Base-by-base conservation (phyloP, 2,113 vertebrate genomes). In the Laticauda laticaudata region DNA sequence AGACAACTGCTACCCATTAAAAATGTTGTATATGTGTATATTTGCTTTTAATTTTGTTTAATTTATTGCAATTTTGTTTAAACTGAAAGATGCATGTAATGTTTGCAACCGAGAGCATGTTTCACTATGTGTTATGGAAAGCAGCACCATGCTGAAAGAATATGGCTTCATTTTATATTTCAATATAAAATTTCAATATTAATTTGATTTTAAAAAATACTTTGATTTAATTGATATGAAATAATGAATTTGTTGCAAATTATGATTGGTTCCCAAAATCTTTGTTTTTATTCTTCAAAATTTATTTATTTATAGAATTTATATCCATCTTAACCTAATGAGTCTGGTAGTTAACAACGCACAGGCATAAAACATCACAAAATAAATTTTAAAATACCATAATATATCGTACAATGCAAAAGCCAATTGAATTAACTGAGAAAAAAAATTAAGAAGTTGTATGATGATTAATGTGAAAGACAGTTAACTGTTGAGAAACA, bases 1-100 rank as follows among this genome's bases (percentile, higher is more conserved):
- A 96, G 98, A 97, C 94, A 97, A 97, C 96, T 57, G 95, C 93
- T 92, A 96, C 96, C 96, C 95, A 91, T 95, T 95, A 94, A 95
- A 95, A 94, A 93, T 94, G 91, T 93, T 96, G 90, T 95, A 89
- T 91, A 95, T 94, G 64, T 64, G 24, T 86, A 56, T 39, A 4
- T 88, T 87, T 56, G 20, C 87, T 54, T 69, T 69, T 92, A 88
- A 48, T 88, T 29, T 88, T 51, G 20, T 88, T 69, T 92, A 11
- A 11, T 94, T 92, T 95, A 81, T 97, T 93, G 92, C 89, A 92
- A 94, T 92, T 95, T 96, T 87, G 48, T 96, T 96, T 95, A 93
- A 96, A 92, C 87, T 94, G 89, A 89, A 94, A 21, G 92, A 91
- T 94, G 96, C 69, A 95, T 94, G 87, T 92, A 90, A 94, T 95